Conservation (phyloP, 1,140 invertebrate species). For the Thaumetopoea pityocampa region DNA sequence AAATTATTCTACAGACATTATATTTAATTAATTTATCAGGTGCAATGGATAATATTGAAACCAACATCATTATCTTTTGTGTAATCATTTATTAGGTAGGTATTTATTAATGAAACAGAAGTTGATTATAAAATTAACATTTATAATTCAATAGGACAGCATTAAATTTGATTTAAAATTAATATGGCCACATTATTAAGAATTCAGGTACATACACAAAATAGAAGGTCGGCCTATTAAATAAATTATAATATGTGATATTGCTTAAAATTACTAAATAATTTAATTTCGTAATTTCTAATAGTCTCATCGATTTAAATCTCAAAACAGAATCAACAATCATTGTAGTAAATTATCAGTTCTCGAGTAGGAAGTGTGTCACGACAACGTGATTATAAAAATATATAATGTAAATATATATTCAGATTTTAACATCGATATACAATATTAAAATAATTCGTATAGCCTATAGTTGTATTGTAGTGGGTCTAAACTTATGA, state of each 20-base stretch:
- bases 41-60: too few relatives aligned
- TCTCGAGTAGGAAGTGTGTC: constrained; percentile 45
- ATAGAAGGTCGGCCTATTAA: constrained; percentile 55
- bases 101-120: constrained; percentile 59
- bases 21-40: too few relatives aligned
- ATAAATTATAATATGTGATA: constrained; percentile 48
- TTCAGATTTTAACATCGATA: constrained; percentile 41
- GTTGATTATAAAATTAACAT: constrained; percentile 52
- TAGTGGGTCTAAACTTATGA: too few relatives aligned
- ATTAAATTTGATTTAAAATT: constrained; percentile 44
- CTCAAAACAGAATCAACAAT: constrained; percentile 36
- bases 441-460: constrained; percentile 17
- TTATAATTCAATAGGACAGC: constrained; percentile 45
- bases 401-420: constrained; percentile 48
- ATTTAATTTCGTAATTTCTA: constrained; percentile 64
- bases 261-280: constrained; percentile 63
- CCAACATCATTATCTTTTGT: constrained; percentile 36
- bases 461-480: too few relatives aligned
- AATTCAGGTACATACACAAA: constrained; percentile 71
- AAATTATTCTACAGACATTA: too few relatives aligned
- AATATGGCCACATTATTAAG: constrained; percentile 69
- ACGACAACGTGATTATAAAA: constrained; percentile 51
- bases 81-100: constrained; percentile 59
- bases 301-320: constrained; percentile 52
- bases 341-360: constrained; percentile 34